Conservation (phyloP, 2,888 invertebrate species). For the Drosophila nigricruria region DNA sequence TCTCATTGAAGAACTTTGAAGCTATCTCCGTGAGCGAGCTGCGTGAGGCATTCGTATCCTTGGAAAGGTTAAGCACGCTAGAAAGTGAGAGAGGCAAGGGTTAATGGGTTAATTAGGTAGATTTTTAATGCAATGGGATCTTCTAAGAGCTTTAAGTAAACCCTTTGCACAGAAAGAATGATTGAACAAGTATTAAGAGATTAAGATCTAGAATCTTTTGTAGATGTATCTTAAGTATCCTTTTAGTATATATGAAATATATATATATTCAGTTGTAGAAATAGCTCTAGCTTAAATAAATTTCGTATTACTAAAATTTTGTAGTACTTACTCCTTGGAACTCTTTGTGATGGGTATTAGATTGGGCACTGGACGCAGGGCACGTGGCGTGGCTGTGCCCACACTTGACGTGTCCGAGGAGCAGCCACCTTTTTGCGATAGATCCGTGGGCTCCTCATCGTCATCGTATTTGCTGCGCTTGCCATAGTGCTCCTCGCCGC, state of each 20-base stretch:
- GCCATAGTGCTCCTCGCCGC: slow-evolving; percentile 73
- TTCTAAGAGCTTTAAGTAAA: too few species aligned
- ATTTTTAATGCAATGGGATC: too few species aligned
- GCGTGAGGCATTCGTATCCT: slow-evolving; percentile 81
- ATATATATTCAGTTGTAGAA: not conserved
- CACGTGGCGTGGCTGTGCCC: slow-evolving; percentile 80
- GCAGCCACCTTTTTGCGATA: slow-evolving; percentile 84
- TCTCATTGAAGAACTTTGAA: slow-evolving; percentile 84
- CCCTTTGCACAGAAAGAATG: not conserved
- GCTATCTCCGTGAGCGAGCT: slow-evolving; percentile 87
- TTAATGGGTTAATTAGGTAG: not conserved
- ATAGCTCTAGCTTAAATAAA: too few species aligned
- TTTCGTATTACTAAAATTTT: too few species aligned
- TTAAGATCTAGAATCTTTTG: not conserved
- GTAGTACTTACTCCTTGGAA: slow-evolving; percentile 71
- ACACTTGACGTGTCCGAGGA: slow-evolving; percentile 83
- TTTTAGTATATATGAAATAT: too few species aligned
- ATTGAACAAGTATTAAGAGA: not conserved
- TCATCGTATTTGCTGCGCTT: slow-evolving; percentile 82
- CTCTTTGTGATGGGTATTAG: slow-evolving; percentile 89
- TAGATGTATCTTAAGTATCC: too few species aligned
- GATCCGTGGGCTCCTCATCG: slow-evolving; percentile 84
- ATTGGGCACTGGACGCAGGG: slow-evolving; percentile 90
- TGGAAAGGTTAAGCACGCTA: slow-evolving; percentile 84
- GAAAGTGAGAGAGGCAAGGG: not conserved